phyloP scores from a whole-genome alignment of 92 coral and sea anemone species.

The Parazoanthus swiftii region DNA sequence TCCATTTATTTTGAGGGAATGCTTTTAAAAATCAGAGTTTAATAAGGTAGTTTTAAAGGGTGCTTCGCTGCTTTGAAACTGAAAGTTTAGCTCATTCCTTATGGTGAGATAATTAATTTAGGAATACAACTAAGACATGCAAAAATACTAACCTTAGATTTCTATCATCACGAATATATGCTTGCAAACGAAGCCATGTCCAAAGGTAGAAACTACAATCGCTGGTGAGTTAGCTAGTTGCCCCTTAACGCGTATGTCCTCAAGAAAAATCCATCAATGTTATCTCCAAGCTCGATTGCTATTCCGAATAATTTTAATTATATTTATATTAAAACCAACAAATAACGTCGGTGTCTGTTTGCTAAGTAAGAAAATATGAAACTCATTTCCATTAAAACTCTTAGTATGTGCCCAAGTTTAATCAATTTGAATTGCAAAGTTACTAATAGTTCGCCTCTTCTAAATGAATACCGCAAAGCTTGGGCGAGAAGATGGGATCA shows the following conservation, averaged over 20 bases:
- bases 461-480: not conserved
- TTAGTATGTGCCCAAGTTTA: not conserved
- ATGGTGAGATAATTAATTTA: not conserved
- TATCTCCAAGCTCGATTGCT: not conserved
- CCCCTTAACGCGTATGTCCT: conserved; percentile 3
- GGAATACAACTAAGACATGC: not conserved
- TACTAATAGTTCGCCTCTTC: not conserved
- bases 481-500: not conserved
- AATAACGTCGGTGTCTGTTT: conserved; percentile 11
- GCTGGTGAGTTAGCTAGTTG: not conserved
- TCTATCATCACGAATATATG: not conserved
- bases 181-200: not conserved
- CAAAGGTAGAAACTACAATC: not conserved
- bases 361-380: conserved; percentile 25
- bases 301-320: conserved; percentile 6
- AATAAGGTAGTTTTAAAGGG: not conserved
- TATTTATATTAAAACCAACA: conserved; percentile 10
- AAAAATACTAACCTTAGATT: conserved; percentile 1
- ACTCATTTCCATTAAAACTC: not conserved
- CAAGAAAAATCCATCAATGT: conserved; percentile 4
- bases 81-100: not conserved
- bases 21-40: not conserved
- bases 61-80: not conserved
- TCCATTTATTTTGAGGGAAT: not conserved
- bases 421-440: conserved; percentile 11